Evolutionary conservation across 2,888 invertebrate species (phyloP).

Genomic region (Eupsilia transversa): DNA sequence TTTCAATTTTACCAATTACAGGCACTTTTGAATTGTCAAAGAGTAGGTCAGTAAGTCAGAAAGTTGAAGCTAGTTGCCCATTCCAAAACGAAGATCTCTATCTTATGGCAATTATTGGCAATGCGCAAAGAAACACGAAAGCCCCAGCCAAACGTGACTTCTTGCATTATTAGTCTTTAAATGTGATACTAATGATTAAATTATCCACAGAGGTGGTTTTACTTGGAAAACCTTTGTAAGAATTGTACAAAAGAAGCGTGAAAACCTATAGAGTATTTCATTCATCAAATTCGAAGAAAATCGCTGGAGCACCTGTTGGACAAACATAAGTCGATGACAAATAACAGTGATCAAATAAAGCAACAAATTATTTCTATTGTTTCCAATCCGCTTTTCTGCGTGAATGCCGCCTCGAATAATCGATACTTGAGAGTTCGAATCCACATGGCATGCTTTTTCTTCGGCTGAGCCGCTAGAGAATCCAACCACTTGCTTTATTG

Average conservation of each 20-base stretch:
- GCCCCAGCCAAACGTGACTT: slow-evolving; percentile 44
- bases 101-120: no score
- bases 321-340: slow-evolving; percentile 32
- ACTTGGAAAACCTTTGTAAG: slow-evolving; percentile 36
- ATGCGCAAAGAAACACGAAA: slow-evolving; percentile 43
- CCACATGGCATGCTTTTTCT: slow-evolving; percentile 70
- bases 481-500: slow-evolving; percentile 74
- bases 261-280: slow-evolving; percentile 17
- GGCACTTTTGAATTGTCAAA: no score
- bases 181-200: slow-evolving; percentile 10
- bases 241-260: slow-evolving; percentile 26
- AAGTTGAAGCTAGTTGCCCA: no score
- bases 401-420: slow-evolving; percentile 58
- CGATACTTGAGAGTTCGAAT: slow-evolving; percentile 60
- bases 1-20: no score
- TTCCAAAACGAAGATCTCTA: no score
- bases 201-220: slow-evolving; percentile 8
- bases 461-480: slow-evolving; percentile 63
- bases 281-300: slow-evolving; percentile 39
- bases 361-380: slow-evolving; percentile 69
- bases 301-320: slow-evolving; percentile 42
- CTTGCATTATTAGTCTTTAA: slow-evolving; percentile 15
- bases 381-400: slow-evolving; percentile 58
- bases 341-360: slow-evolving; percentile 62
- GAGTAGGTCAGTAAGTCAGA: no score